Evolutionary conservation across 2,797 vertebrate species (phyloP).

Genomic region (Loris lydekkerianus): DNA sequence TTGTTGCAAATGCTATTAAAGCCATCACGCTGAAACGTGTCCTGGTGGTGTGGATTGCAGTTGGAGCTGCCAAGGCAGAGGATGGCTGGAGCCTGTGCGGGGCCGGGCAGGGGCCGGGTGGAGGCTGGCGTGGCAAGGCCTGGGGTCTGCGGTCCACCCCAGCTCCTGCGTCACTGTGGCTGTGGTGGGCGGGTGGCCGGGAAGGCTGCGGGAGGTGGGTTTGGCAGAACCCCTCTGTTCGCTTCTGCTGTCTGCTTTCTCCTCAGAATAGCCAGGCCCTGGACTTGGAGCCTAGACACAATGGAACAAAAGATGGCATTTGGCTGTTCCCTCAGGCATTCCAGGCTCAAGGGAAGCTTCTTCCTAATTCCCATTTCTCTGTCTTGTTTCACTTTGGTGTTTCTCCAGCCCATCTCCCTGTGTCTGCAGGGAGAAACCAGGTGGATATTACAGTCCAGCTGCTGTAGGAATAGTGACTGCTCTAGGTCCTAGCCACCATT

Average conservation of each 20-base stretch:
- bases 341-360: background rate
- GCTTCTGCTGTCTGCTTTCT: conserved; percentile 53
- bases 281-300: background rate
- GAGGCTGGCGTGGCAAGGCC: conserved; percentile 57
- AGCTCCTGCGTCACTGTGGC: conserved; percentile 80
- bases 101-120: background rate
- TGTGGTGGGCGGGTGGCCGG: conserved; percentile 73
- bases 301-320: background rate
- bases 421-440: background rate
- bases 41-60: conserved; percentile 20
- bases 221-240: conserved; percentile 84
- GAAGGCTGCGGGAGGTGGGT: conserved; percentile 83
- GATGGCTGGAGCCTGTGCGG: background rate
- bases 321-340: background rate
- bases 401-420: background rate
- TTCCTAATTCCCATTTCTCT: background rate
- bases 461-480: background rate
- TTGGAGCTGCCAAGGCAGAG: conserved; percentile 12
- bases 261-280: background rate
- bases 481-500: background rate
- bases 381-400: background rate
- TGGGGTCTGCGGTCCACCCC: conserved; percentile 82
- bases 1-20: conserved; percentile 63
- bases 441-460: background rate
- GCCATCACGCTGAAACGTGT: conserved; percentile 66